Evolutionary conservation across 2,797 vertebrate genomes (phyloP).

Genomic region (Ambastaia sidthimunki): DNA sequence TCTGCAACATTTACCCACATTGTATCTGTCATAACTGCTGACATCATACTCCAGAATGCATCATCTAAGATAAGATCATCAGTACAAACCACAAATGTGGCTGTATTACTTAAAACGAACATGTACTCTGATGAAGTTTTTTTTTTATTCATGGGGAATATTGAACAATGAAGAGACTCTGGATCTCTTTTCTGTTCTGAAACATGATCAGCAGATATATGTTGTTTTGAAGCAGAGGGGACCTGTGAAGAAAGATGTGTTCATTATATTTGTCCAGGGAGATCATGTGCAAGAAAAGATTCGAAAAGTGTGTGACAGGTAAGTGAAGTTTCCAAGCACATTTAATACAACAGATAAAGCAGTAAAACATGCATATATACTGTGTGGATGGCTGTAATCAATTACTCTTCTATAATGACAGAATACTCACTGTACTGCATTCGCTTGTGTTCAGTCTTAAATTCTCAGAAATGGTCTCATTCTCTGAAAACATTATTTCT

Average conservation of each 20-base stretch:
- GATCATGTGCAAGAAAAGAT: conserved; percentile 64
- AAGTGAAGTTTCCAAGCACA: conserved; percentile 32
- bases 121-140: neutral
- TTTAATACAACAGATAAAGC: too few relatives aligned
- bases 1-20: neutral
- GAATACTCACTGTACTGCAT: neutral
- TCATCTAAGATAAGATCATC: too few relatives aligned
- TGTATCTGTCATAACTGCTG: neutral
- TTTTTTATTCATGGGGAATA: neutral
- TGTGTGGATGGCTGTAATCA: too few relatives aligned
- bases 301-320: conserved; percentile 66
- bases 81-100: too few relatives aligned
- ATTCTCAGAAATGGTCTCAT: neutral
- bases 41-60: neutral
- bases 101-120: too few relatives aligned
- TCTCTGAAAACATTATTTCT: neutral
- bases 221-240: conserved; percentile 52
- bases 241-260: conserved; percentile 62
- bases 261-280: conserved; percentile 67
- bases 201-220: conserved; percentile 35
- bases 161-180: neutral
- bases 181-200: conserved; percentile 19
- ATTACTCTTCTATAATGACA: too few relatives aligned
- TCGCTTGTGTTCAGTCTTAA: neutral
- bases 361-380: too few relatives aligned